Percentiles rank a stretch among this genome's conserved stretches.
Conservation (phyloP, 2,797 vertebrate species). For the Fundulus diaphanus region DNA sequence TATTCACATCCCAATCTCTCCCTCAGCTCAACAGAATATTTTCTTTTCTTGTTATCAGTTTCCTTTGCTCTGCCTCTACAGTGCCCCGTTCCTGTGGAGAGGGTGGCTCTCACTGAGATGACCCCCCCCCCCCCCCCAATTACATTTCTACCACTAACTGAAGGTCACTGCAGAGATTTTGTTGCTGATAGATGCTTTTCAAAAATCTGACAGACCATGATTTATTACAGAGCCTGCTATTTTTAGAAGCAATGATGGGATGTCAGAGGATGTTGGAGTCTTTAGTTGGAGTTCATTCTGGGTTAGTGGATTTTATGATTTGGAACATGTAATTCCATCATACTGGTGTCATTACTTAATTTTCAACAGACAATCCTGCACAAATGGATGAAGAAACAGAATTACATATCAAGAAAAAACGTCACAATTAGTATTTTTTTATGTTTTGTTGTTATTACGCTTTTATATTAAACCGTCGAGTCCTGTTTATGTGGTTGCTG, state of each 20-base stretch:
- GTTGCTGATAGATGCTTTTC: constrained; percentile 6
- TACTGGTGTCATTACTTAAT: no score
- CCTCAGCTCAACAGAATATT: not conserved
- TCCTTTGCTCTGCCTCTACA: not conserved
- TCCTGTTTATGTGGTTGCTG: not conserved
- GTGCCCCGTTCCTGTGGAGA: not conserved
- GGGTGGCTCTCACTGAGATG: constrained; percentile 2
- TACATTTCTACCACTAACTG: constrained; percentile 9
- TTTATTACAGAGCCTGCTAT: constrained; percentile 9
- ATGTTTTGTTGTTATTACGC: not conserved
- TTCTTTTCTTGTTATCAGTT: constrained; percentile 8
- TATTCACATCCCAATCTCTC: not conserved
- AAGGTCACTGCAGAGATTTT: constrained; percentile 18
- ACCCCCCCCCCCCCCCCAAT: not conserved
- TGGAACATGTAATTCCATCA: not conserved
- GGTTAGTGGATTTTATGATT: not conserved
- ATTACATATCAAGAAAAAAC: not conserved
- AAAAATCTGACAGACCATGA: not conserved
- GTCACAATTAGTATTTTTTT: not conserved
- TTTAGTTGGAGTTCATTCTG: not conserved
- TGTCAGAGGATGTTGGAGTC: not conserved
- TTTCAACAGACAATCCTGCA: not conserved
- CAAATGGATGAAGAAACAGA: not conserved
- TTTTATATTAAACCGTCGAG: not conserved
- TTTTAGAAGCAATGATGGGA: constrained; percentile 5